phyloP scores from a whole-genome alignment of 2,113 vertebrate species.

The Microtus oregoni region DNA sequence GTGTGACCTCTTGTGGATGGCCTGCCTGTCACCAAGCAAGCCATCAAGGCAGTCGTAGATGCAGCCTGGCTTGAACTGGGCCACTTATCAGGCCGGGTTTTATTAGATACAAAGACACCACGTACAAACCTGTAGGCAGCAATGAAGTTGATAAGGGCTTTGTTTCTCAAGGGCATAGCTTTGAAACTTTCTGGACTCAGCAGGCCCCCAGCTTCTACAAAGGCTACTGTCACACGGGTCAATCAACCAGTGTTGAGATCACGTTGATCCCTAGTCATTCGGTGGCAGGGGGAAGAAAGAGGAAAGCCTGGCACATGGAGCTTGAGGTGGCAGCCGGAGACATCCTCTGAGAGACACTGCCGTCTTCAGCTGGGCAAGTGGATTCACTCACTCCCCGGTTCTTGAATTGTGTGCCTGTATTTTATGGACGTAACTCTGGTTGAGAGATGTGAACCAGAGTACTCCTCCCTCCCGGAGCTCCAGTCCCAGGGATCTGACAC shows the following conservation, averaged over 20 bases:
- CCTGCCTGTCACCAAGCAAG: background rate
- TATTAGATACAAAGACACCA: background rate
- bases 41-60: background rate
- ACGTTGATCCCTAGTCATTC: background rate
- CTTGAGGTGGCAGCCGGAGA: background rate
- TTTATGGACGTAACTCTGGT: constrained; percentile 48
- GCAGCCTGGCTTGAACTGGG: background rate
- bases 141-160: background rate
- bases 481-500: background rate
- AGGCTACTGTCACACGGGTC: background rate
- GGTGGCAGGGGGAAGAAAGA: background rate
- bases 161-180: constrained; percentile 46
- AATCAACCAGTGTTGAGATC: background rate
- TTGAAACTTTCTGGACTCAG: background rate
- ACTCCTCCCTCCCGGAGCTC: background rate
- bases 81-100: background rate
- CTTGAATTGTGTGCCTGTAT: background rate
- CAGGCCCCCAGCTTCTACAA: background rate
- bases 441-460: constrained; percentile 34
- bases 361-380: background rate
- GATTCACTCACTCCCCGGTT: background rate
- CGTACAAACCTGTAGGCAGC: background rate
- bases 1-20: background rate
- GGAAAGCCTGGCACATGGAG: background rate
- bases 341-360: background rate